These are phyloP conservation scores for Agonopterix heracliana DNA, from an alignment of 2,888 invertebrate genomes.

Conservation along the genomic window DNA sequence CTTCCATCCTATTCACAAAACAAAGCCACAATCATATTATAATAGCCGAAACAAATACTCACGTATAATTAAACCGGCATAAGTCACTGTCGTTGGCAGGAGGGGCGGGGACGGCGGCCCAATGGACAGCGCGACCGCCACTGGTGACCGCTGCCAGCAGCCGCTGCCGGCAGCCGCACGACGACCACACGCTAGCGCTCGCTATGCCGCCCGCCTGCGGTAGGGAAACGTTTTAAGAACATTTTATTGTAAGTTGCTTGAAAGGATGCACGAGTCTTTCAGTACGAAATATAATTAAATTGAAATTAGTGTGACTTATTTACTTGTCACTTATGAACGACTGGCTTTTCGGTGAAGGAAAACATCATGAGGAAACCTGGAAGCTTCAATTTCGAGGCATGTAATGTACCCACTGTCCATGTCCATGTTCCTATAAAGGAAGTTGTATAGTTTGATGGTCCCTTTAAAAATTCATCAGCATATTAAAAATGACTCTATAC, in stretches of 20 bases:
- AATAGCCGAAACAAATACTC: slow-evolving; percentile 22
- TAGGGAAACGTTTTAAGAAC: background rate
- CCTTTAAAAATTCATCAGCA: too few species aligned
- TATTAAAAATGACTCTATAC: too few species aligned
- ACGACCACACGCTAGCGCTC: slow-evolving; percentile 79
- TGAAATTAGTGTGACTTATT: too few species aligned
- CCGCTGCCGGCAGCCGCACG: slow-evolving; percentile 79
- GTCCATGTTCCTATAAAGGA: too few species aligned
- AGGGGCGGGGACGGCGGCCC: slow-evolving; percentile 76
- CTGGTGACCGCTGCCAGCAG: slow-evolving; percentile 80
- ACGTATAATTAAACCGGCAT: slow-evolving; percentile 65
- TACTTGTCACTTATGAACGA: too few species aligned
- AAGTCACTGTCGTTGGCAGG: slow-evolving; percentile 68
- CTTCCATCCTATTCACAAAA: background rate
- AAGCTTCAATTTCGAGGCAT: too few species aligned
- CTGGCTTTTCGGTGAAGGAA: too few species aligned
- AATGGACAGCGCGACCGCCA: slow-evolving; percentile 79
- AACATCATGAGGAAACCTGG: too few species aligned
- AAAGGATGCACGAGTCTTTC: too few species aligned
- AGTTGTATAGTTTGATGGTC: too few species aligned
- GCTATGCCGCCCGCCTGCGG: slow-evolving; percentile 79
- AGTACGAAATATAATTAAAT: too few species aligned
- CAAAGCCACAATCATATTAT: background rate
- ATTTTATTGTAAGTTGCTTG: background rate
- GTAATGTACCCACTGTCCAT: too few species aligned